Conservation (phyloP, 2,113 vertebrate species). For the Ciconia maguari region DNA sequence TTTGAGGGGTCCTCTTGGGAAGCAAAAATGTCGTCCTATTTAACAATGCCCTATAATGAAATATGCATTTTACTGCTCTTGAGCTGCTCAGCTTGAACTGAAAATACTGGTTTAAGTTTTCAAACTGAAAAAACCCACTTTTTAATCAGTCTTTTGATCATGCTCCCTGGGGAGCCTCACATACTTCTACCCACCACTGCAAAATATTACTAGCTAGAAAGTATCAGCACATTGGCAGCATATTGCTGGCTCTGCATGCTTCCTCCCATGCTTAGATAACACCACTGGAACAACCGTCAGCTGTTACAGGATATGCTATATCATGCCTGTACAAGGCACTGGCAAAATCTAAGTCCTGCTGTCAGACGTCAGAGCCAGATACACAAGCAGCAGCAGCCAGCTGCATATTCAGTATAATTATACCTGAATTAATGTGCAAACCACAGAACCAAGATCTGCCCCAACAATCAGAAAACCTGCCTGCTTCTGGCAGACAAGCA, state of each 20-base stretch:
- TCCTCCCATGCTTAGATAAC: not conserved
- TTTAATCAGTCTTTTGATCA: not conserved
- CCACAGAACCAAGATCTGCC: not conserved
- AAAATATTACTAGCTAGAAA: not conserved
- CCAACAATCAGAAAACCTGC: not conserved
- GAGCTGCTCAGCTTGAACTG: not conserved
- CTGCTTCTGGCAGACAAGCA: not conserved
- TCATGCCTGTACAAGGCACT: not conserved
- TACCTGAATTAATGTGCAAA: not conserved
- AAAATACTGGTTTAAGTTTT: not conserved
- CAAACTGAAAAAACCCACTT: not conserved
- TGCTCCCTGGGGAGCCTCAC: not conserved
- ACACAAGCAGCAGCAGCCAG: not conserved
- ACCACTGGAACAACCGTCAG: fast-evolving
- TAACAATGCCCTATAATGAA: not conserved
- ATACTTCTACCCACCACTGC: not conserved
- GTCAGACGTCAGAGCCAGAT: not conserved
- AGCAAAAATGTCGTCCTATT: not conserved
- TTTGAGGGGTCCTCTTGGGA: not conserved
- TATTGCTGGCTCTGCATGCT: not conserved
- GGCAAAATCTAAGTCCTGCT: not conserved
- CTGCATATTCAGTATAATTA: not conserved
- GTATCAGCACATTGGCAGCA: not conserved
- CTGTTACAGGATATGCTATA: not conserved
- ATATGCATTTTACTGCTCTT: not conserved